Conservation (phyloP, 2,113 vertebrate genomes). For the Paraplagusia blochii region DNA sequence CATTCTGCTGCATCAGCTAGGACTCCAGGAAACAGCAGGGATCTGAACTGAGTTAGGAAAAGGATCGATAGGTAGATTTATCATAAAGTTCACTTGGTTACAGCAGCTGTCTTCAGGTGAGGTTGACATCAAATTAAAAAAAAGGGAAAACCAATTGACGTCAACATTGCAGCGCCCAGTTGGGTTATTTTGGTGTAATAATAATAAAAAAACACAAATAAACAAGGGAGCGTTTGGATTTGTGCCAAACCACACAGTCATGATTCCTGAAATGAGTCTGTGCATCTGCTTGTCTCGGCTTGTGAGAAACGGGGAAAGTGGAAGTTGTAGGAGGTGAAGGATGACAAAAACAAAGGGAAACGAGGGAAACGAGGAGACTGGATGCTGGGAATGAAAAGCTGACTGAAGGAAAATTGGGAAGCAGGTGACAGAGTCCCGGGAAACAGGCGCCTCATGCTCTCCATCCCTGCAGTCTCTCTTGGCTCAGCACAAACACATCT, state of each 20-base stretch:
- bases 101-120: constrained; percentile 8
- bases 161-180: constrained; percentile 12
- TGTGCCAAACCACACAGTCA: constrained; percentile 59
- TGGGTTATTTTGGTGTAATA: constrained; percentile 21
- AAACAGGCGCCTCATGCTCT: constrained; percentile 42
- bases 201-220: constrained; percentile 39
- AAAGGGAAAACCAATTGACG: background rate
- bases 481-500: constrained; percentile 51
- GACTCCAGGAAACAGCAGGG: background rate
- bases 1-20: background rate
- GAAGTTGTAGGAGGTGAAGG: constrained; percentile 4
- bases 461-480: constrained; percentile 43
- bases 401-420: constrained; percentile 35
- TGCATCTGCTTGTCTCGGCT: constrained; percentile 4
- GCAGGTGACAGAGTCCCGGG: constrained; percentile 48
- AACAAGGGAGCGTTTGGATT: constrained; percentile 37
- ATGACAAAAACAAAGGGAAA: background rate
- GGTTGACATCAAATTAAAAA: constrained; percentile 3
- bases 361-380: constrained; percentile 17
- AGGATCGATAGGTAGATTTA: background rate
- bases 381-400: constrained; percentile 50
- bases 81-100: background rate
- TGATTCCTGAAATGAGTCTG: constrained; percentile 66
- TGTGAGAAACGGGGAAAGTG: constrained; percentile 33
- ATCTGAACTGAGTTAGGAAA: background rate